Percentiles rank a stretch among this genome's conserved stretches.
These are phyloP conservation scores for Oreocharis arfaki DNA, from an alignment of 2,113 vertebrate species.

Conservation along the genomic window DNA sequence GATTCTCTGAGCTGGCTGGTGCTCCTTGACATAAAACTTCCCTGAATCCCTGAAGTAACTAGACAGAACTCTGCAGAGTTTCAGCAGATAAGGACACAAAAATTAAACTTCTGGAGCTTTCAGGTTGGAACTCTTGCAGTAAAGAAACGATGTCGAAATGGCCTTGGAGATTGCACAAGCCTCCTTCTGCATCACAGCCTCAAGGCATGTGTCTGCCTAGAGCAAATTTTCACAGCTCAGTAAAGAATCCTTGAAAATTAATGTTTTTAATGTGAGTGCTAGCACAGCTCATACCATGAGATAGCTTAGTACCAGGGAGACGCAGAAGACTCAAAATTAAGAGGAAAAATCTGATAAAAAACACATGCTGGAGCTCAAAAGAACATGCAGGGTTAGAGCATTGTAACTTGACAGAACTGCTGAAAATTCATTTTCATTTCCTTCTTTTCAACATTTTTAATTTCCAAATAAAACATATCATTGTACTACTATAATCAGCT, in stretches of 20 bases:
- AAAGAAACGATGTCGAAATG: background rate
- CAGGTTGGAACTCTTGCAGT: background rate
- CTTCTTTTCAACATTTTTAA: background rate
- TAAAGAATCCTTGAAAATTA: slow-evolving; percentile 6
- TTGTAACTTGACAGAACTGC: background rate
- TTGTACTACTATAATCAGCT: background rate
- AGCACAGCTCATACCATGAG: background rate
- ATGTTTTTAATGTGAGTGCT: background rate
- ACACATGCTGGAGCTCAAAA: background rate
- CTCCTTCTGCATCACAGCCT: background rate
- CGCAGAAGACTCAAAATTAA: background rate
- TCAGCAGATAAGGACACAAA: background rate
- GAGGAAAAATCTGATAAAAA: slow-evolving; percentile 30
- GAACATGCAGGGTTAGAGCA: background rate
- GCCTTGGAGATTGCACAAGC: background rate
- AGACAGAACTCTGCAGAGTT: background rate
- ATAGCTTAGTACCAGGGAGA: background rate
- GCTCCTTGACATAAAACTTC: background rate
- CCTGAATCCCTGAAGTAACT: background rate
- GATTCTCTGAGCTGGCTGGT: background rate
- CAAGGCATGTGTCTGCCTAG: background rate
- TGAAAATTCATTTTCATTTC: background rate
- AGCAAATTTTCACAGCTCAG: background rate
- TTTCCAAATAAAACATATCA: background rate
- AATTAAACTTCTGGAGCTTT: background rate